A percentile compares a stretch with the other conserved stretches of the same genome.
Conservation (phyloP, 1,140 invertebrate species). For the Bombus huntii region DNA sequence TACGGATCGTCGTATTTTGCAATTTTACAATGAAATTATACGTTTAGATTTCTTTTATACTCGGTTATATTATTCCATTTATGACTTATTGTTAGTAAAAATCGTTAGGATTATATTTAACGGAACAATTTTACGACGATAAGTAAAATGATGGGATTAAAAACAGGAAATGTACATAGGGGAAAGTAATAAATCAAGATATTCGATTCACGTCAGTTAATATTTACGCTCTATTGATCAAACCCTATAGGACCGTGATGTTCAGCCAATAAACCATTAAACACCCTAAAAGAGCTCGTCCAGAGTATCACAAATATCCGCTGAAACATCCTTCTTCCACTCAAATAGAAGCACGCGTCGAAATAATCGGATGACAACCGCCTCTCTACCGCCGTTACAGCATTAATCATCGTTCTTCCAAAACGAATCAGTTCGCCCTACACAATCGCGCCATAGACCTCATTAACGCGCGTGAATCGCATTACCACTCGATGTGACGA, state of each 20-base stretch:
- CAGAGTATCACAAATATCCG: not conserved
- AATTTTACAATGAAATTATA: not conserved
- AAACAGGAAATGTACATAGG: not conserved
- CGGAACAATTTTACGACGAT: too few species aligned
- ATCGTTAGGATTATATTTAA: not conserved
- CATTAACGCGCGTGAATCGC: slow-evolving; percentile 70
- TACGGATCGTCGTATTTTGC: not conserved
- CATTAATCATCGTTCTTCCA: slow-evolving; percentile 1
- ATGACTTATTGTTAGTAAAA: too few species aligned
- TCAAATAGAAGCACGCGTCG: slow-evolving; percentile 9
- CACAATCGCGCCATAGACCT: slow-evolving; percentile 37
- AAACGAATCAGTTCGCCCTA: not conserved
- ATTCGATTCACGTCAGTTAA: not conserved
- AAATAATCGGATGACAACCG: slow-evolving; percentile 11
- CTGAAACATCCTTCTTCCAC: not conserved
- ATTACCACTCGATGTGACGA: slow-evolving; percentile 70
- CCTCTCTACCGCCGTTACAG: not conserved
- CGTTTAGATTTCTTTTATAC: too few species aligned
- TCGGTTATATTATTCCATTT: too few species aligned
- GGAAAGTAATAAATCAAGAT: not conserved
- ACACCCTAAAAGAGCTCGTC: not conserved
- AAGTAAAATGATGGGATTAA: not conserved
- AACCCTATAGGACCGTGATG: too few species aligned
- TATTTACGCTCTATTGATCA: not conserved
- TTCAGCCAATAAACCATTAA: not conserved